Evolutionary conservation across 2,797 vertebrate species (phyloP), one percentile per base, ranked within the genome.

Genomic region (Chiloscyllium punctatum): DNA sequence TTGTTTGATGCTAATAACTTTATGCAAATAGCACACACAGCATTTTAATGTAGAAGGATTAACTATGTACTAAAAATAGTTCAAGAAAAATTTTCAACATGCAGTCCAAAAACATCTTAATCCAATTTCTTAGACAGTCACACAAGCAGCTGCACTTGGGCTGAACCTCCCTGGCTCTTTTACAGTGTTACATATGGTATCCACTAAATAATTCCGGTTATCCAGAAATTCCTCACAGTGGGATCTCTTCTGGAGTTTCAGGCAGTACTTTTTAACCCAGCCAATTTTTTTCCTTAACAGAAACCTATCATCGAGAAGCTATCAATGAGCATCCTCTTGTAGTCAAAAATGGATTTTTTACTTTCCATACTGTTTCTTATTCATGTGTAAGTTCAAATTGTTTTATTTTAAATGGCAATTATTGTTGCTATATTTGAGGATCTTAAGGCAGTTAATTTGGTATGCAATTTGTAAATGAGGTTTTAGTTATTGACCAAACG

Each of bases 101-200:
- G 25, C 37, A 37, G 3, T 84, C 42, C 82, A 21, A 84, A n/a
- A 21, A 91, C 62, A 66, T 91, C 30, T 66, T 91, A 66, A 66
- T 33, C 53, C 87, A 90, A 53, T 53, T 90, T 53, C 87, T 62
- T 57, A 30, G 33, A 62, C 88, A n/a, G 57, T 62, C n/a, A 42
- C 90, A 94, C 66, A 37, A 42, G 18, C 90, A 94, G 90, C 62
- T 94, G 66, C 57, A 94, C 51, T 94, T 68, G 66, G 90, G 88
- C 53, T 91, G 88, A 62, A 57, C 88, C n/a, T 62, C 57, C 16
- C 62, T 91, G 88, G 88, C 88, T 66, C 62, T 69, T 37, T 30
- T 42, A 69, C 90, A 94, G 66, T n/a, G 21, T 91, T 91, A 57
- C 30, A 66, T 62, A 4, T 91, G 53, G 88, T 91, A 91, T 66